Evolutionary conservation across 2,797 vertebrate genomes (phyloP).

Genomic region (Gorsachius magnificus): DNA sequence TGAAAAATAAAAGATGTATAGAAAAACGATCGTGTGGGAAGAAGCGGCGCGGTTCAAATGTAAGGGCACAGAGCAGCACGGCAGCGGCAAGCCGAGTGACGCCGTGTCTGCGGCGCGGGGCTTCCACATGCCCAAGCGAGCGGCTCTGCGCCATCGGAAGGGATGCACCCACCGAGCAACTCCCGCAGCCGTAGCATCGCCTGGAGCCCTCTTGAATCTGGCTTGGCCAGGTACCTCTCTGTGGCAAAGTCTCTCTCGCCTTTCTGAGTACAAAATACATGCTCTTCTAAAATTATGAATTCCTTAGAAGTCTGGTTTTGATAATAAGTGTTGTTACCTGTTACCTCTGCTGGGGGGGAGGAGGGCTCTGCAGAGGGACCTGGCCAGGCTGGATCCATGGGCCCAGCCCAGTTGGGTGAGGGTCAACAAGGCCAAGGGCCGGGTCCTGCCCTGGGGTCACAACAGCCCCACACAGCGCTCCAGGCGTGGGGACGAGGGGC

Average conservation of each 20-base stretch:
- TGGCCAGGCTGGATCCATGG: too few species aligned
- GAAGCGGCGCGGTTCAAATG: not conserved
- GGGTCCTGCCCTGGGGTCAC: too few species aligned
- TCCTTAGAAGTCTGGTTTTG: not conserved
- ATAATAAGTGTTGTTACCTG: not conserved
- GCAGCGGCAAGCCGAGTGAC: not conserved
- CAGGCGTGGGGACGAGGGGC: too few species aligned
- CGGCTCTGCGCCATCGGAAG: not conserved
- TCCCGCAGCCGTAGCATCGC: fast-evolving
- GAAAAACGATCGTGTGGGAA: not conserved
- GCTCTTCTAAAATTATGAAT: not conserved
- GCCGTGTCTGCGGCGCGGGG: not conserved
- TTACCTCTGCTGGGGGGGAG: too few species aligned
- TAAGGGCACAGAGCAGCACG: not conserved
- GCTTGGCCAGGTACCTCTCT: not conserved
- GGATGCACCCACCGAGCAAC: not conserved
- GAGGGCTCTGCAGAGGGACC: too few species aligned
- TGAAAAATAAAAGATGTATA: not conserved
- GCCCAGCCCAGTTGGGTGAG: too few species aligned
- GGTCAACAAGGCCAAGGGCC: too few species aligned
- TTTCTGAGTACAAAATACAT: not conserved
- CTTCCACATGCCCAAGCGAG: not conserved
- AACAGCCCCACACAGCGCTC: too few species aligned
- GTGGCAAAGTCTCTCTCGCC: not conserved
- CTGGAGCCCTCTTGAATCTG: not conserved